Evolutionary conservation across 2,113 vertebrate species (phyloP), one percentile per base, ranked within the genome.

Genomic region (Rhinoderma darwinii): DNA sequence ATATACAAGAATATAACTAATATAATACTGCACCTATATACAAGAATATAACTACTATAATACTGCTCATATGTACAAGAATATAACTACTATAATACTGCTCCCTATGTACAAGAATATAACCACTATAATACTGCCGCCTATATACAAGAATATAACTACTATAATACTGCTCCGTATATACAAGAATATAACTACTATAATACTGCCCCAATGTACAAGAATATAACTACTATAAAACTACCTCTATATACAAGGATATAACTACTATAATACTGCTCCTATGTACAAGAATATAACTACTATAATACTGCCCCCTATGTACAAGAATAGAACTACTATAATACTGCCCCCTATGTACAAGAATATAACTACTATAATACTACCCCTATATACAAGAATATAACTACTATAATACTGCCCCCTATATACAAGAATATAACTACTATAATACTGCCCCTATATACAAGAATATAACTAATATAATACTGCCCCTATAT

Each of bases 11-110:
- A 59, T 59, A 59, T 25, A 59, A 59, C 54, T 59, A 59, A 25
- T 61, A 61, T 61, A 61, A 61, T 61, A 61, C 59, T 61, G 59
- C 50, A 7, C 66, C 66, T 68, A 68, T 68, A 17, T 68, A 68
- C 66, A 37, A 37, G 66, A 37, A 68, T 68, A 68, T 68, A 68
- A 68, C 66, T 68, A 68, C 66, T 68, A 35, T 68, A 68, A 68
- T 68, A 68, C 66, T 68, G 61, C 27, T 20, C 32, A 30, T 68
- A 68, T 68, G 27, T 68, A 68, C 66, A 68, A 68, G 66, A 68
- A 68, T 68, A 68, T 68, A 68, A 68, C 66, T 68, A 68, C 66
- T 68, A 68, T 68, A 68, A 68, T 68, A 68, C 66, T 68, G 32
- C n/a, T 32, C 6, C 32, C 32, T 35, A 68, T 68, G 32, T 68